phyloP scores from a whole-genome alignment of 2,113 vertebrate genomes.

The Labeo rohita region DNA sequence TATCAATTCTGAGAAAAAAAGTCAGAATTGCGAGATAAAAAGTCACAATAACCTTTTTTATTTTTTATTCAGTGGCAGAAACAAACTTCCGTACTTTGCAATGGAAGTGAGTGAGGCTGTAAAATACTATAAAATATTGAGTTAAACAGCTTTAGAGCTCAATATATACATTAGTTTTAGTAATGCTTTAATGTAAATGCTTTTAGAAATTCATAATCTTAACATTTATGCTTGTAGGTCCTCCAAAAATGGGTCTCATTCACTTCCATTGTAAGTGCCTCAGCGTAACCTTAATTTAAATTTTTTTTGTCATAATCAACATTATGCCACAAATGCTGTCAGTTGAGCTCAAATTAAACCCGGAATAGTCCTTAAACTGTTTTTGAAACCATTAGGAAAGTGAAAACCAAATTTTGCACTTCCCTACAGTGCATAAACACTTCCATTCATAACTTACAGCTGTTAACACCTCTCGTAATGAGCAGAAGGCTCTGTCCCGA shows the following conservation, averaged over 20 bases:
- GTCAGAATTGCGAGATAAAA: too few relatives aligned
- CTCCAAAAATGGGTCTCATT: background rate
- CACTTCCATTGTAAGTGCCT: background rate
- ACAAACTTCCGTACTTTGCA: too few relatives aligned
- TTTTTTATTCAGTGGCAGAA: too few relatives aligned
- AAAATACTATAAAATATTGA: background rate
- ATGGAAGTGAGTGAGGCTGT: too few relatives aligned
- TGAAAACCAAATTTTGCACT: background rate
- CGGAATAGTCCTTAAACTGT: background rate
- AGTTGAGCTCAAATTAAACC: background rate
- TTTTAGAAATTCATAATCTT: background rate
- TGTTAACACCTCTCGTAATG: conserved; percentile 40
- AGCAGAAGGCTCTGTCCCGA: background rate
- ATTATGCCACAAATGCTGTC: background rate
- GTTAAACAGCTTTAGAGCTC: background rate
- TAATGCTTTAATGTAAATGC: background rate
- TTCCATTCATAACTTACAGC: background rate
- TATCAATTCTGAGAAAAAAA: too few relatives aligned
- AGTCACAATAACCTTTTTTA: too few relatives aligned
- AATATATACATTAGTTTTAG: background rate
- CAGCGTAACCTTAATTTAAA: background rate
- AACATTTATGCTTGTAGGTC: background rate
- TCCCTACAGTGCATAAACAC: conserved; percentile 25
- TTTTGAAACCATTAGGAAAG: conserved; percentile 15
- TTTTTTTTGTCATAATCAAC: background rate